These are phyloP conservation scores for Lophotis ruficrista DNA, from an alignment of 2,113 vertebrate species.

Conservation along the genomic window DNA sequence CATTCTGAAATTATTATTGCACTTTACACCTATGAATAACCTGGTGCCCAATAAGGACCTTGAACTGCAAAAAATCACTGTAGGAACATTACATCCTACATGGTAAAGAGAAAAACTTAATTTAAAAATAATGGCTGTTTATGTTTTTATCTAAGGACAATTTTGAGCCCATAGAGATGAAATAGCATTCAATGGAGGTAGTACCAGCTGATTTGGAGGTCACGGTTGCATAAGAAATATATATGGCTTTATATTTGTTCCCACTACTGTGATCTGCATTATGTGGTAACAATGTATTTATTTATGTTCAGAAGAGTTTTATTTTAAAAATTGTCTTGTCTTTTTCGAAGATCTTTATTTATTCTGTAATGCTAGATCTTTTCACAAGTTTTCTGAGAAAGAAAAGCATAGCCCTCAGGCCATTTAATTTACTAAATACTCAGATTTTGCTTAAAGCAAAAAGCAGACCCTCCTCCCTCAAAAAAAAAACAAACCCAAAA, in stretches of 20 bases:
- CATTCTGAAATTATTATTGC: not conserved
- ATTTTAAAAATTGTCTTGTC: not conserved
- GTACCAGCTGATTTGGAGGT: not conserved
- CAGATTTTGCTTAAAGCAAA: not conserved
- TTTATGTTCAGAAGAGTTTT: not conserved
- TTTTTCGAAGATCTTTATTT: not conserved
- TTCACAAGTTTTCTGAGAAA: not conserved
- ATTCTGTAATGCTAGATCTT: not conserved
- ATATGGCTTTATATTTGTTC: not conserved
- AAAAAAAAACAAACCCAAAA: not conserved
- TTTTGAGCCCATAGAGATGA: not conserved
- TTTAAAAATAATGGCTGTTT: not conserved
- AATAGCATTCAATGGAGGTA: not conserved
- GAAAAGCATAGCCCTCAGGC: not conserved
- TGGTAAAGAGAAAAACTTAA: not conserved
- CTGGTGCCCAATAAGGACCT: not conserved
- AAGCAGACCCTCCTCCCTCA: fast-evolving
- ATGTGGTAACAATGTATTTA: not conserved
- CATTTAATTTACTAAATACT: not conserved
- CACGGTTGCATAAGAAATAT: not conserved
- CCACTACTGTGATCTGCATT: not conserved
- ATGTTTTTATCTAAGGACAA: not conserved
- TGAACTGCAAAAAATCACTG: not conserved
- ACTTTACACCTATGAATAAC: not conserved
- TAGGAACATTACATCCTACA: too few species aligned